Conservation (phyloP, 2,113 vertebrate species). For the Nestor notabilis region DNA sequence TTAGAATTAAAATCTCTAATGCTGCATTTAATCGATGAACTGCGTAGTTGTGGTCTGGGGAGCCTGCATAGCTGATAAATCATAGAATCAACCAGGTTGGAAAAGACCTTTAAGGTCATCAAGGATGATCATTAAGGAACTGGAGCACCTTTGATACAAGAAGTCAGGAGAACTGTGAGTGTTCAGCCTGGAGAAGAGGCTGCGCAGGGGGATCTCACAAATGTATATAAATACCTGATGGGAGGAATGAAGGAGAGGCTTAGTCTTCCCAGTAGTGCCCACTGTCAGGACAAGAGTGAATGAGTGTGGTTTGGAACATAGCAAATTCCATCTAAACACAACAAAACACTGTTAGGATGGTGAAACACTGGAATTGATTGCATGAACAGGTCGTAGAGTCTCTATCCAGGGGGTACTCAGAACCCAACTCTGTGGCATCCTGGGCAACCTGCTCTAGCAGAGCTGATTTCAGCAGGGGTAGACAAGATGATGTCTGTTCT, state of each 20-base stretch:
- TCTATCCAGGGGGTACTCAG: background rate
- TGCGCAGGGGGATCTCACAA: background rate
- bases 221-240: background rate
- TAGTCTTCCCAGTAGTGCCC: background rate
- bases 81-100: background rate
- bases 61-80: background rate
- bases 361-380: background rate
- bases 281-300: background rate
- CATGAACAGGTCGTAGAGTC: background rate
- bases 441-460: background rate
- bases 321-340: background rate
- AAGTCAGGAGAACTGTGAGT: background rate
- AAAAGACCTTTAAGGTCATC: background rate
- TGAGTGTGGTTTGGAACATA: background rate
- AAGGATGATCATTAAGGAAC: background rate
- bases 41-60: background rate
- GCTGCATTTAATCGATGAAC: background rate
- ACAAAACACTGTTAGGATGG: background rate
- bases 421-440: background rate
- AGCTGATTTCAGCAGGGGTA: background rate
- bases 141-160: background rate
- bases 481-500: background rate
- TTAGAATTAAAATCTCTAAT: background rate
- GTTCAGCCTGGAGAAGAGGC: background rate
- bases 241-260: background rate